Base-by-base conservation (phyloP, 1,140 invertebrate species). In the Drosophila nebulosa region DNA sequence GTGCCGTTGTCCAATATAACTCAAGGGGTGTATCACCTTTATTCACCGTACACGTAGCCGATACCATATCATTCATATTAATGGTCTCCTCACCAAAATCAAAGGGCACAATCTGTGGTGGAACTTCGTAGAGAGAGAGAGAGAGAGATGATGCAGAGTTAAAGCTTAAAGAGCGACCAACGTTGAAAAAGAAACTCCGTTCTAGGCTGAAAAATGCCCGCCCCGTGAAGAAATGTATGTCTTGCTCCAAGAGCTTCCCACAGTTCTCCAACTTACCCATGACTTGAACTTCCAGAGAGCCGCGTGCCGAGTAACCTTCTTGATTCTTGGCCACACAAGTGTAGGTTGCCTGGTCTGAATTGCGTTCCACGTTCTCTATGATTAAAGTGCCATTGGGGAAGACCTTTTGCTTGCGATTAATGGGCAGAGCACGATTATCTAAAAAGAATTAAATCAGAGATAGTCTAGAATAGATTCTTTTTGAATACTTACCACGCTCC, bases 391-490 rank as follows among this genome's bases (percentile, higher is more conserved):
- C 98, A 88, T 99, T 98, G 24, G 96, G 95, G 92, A 97, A 97
- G 14, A 98, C 97, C 85, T 97, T 97, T 88, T 99, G 98, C 80
- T 98, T 97, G 79, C 98, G 95, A 91, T 99, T 99, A 91, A 98
- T 98, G 52, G 98, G 98, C 51, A 99, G 93, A 6, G 95, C 94
- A 50, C 96, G 91, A 69, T 92, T 91, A 46, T 92, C 90, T 91
- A 4, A 1, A 5, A 21, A 16, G 14, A 5, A 32, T 32, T 32
- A 0, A 4, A 12, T 10, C 10, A 32, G 30, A 2, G 10, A n/a
- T 2, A 4, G 3, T 32, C 30, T 32, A 3, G 10, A 32, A 1
- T 12, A 2, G 12, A 3, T 12, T 4, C 2, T n/a, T 0, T n/a
- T 18, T 14, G 2, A 1, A 1, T 21, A 69, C 79, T 83, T 22